Evolutionary conservation across 2,113 vertebrate species (phyloP).

Genomic region (Lepidothrix coronata): DNA sequence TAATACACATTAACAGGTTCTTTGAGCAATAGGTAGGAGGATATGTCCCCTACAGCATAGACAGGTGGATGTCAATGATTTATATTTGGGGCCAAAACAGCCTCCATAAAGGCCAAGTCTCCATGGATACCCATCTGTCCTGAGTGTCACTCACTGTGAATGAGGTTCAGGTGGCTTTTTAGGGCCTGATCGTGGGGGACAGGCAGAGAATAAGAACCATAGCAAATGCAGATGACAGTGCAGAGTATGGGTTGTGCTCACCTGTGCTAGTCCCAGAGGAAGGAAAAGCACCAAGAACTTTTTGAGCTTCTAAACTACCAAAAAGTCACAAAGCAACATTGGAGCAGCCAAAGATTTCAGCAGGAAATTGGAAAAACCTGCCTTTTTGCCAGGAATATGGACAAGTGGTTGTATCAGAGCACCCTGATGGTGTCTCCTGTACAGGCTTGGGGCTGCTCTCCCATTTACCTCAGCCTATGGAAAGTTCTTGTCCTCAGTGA

Average conservation of each 20-base stretch:
- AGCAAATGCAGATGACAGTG: neutral
- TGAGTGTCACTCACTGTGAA: neutral
- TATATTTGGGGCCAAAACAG: neutral
- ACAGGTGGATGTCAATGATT: neutral
- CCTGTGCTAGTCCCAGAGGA: fast-evolving
- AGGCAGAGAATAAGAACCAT: neutral
- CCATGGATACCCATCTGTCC: neutral
- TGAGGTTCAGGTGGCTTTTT: neutral
- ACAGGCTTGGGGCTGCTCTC: neutral
- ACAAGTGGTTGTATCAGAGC: neutral
- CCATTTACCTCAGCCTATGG: neutral
- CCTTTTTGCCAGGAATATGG: neutral
- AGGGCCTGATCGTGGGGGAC: neutral
- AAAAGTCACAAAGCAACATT: neutral
- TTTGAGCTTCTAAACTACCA: neutral
- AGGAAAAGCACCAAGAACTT: neutral
- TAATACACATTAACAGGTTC: neutral
- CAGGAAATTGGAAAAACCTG: neutral
- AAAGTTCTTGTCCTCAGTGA: neutral
- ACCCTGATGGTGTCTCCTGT: neutral
- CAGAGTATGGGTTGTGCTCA: neutral
- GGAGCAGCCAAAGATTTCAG: neutral
- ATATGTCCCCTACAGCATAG: neutral
- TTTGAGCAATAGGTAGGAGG: neutral
- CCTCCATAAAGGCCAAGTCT: neutral